Base-by-base conservation (phyloP, 2,888 invertebrate genomes). In the Muschampia plurimacula region DNA sequence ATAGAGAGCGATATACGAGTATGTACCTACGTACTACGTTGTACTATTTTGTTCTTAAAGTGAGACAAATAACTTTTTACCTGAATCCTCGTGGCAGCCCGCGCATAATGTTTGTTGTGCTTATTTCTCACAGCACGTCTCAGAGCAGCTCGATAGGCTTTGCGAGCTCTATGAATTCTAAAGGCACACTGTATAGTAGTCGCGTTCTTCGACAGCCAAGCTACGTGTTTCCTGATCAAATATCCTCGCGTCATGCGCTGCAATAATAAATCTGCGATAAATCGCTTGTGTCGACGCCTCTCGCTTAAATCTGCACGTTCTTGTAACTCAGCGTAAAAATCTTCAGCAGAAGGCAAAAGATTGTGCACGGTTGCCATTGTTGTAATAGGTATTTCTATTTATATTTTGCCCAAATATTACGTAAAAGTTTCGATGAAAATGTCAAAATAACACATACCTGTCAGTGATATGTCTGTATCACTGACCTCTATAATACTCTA, bases 181-280 rank as follows among this genome's bases (percentile, higher is more conserved):
- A 88, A 92, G 0, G 92, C 92, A 63, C 90, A 89, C 76, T 94
- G 94, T 77, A 94, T 93, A 13, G 77, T 89, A 2, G 74, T 86
- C 3, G 93, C 93, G 67, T 93, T 90, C 64, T 82, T 78, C 6
- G 89, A 82, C 46, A 94, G 78, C 91, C 90, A 89, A 1, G 86
- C 85, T 12, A 94, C 74, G 74, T 93, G 88, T 73, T 89, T 91
- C 62, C 91, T 84, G 36, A 91, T 90, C 67, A 92, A 78, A 74
- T 89, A 86, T 0, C 90, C 91, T 68, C 94, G 84, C 28, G 83
- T 78, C 78, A 89, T 82, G 9, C 89, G 88, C 64, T 90, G 91
- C 44, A 94, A 79, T 0, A 89, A 74, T 64, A 91, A 74, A 0
- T 87, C 88, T 10, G 94, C 91, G 10, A 81, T 72, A 72, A 89